Conservation (phyloP, 2,888 invertebrate species). For the Cerceris rybyensis region DNA sequence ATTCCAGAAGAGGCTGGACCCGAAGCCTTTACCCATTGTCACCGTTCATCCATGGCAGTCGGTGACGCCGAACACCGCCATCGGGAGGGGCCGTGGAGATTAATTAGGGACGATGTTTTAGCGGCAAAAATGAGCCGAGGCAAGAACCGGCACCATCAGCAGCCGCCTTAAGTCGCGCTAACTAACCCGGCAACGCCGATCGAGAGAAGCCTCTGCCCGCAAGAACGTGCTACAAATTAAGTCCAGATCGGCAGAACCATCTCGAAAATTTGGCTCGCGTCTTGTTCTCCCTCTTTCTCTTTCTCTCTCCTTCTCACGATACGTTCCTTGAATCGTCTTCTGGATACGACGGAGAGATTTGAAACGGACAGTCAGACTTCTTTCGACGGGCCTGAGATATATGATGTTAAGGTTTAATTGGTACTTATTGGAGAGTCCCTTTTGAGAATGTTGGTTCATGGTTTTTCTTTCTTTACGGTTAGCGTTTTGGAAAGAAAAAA, state of each 20-base stretch:
- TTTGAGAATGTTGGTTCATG: background rate
- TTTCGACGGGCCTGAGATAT: background rate
- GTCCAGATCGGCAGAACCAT: constrained; percentile 76
- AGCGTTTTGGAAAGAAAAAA: too few relatives aligned
- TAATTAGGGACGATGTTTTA: constrained; percentile 80
- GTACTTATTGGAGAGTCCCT: background rate
- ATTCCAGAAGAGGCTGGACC: constrained; percentile 53
- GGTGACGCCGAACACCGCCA: constrained; percentile 11
- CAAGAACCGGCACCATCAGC: constrained; percentile 63
- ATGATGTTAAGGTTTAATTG: background rate
- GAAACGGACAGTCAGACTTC: background rate
- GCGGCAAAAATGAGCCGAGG: constrained; percentile 75
- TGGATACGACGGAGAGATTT: background rate
- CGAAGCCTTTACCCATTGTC: constrained; percentile 58
- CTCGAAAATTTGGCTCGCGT: constrained; percentile 72
- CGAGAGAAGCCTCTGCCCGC: constrained; percentile 67
- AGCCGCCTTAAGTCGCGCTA: constrained; percentile 68
- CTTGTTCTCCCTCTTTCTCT: constrained; percentile 2
- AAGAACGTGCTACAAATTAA: constrained; percentile 82
- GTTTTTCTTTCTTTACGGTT: background rate
- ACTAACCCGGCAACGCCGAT: constrained; percentile 68
- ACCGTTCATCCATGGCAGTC: constrained; percentile 60
- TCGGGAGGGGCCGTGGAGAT: constrained; percentile 69
- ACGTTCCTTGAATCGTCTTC: background rate
- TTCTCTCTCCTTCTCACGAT: background rate